Base-by-base conservation (phyloP, 2,888 invertebrate species). In the Temnothorax ravouxi region DNA sequence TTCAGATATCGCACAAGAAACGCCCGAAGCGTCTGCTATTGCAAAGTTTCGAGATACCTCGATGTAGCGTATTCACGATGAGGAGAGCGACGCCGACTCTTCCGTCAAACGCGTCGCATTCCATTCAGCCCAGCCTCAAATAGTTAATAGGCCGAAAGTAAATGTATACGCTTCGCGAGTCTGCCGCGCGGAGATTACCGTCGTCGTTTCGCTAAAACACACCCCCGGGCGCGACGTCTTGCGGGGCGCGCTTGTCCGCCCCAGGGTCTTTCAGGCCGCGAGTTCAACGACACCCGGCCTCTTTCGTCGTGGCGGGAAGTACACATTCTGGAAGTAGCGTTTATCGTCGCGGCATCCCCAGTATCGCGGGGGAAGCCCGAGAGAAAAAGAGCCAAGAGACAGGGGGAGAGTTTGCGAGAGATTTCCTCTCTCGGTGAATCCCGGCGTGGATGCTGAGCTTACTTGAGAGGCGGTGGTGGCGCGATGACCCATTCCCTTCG, bases 141-240 rank as follows among this genome's bases (percentile, higher is more conserved):
- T 61, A 80, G 59, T 80, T 80, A 61, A 61, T 61, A 61, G 47
- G 18, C 47, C 25, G 59, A 72, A 71, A 47, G 71, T 71, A 72
- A 64, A 67, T 71, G 66, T 34, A 38, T 8, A 15, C 67, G 52
- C 21, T 15, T 38, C 69, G 4, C 34, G 76, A 84, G 85, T 87
- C 88, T 84, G 83, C 83, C 84, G 87, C 85, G 83, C 77, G 38
- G 34, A n/a, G 85, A 87, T 89, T 88, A 84, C 77, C 84, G 66
- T 84, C 34, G 34, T 34, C 85, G 79, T 72, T 71, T 64, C 71
- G 50, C 69, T 80, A 54, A 79, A 62, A 59, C 54, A 72, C 84
- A 52, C n/a, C 86, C 85, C 84, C 41, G 71, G 54, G 64, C 84
- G 76, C 67, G 86, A 56, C 69, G 66, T 86, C 85, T 85, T 67